A percentile compares a stretch with the other conserved stretches of the same genome.
Evolutionary conservation across 2,797 vertebrate species (phyloP).

Genomic region (Danio jaintianensis): DNA sequence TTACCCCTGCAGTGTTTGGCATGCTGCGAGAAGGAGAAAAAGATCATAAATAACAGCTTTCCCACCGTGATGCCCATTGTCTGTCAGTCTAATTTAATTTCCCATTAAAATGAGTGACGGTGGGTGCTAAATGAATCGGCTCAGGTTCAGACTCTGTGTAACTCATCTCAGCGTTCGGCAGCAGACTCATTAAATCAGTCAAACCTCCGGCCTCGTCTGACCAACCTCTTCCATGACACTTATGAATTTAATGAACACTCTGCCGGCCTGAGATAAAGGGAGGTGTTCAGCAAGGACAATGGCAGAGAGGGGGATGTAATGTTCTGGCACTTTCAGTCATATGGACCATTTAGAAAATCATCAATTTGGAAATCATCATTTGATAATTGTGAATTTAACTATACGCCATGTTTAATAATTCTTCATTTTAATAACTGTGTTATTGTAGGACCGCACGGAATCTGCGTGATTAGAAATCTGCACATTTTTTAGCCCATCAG

Average conservation of each 20-base stretch:
- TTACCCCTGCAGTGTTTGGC: neutral
- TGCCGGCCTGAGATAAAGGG: constrained; percentile 33
- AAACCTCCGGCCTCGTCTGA: constrained; percentile 68
- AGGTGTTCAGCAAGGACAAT: constrained; percentile 45
- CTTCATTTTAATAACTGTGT: too few relatives aligned
- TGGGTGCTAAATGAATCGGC: constrained; percentile 59
- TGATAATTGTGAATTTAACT: constrained; percentile 5
- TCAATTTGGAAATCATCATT: constrained; percentile 29
- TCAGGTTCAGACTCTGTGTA: constrained; percentile 54
- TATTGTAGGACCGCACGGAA: too few relatives aligned
- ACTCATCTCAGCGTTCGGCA: constrained; percentile 71
- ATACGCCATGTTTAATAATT: neutral
- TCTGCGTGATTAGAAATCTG: too few relatives aligned
- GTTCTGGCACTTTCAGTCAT: constrained; percentile 38
- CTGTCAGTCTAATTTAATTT: constrained; percentile 71
- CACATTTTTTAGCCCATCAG: too few relatives aligned
- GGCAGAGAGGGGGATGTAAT: constrained; percentile 44
- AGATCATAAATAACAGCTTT: constrained; percentile 33
- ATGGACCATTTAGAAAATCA: constrained; percentile 27
- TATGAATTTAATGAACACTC: constrained; percentile 72
- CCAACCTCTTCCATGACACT: constrained; percentile 65
- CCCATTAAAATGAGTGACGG: constrained; percentile 74
- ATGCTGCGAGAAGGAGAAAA: neutral
- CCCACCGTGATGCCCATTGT: constrained; percentile 5
- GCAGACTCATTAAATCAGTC: constrained; percentile 77